Evolutionary conservation across 2,113 vertebrate species (phyloP).

Genomic region (Fulmarus glacialis): DNA sequence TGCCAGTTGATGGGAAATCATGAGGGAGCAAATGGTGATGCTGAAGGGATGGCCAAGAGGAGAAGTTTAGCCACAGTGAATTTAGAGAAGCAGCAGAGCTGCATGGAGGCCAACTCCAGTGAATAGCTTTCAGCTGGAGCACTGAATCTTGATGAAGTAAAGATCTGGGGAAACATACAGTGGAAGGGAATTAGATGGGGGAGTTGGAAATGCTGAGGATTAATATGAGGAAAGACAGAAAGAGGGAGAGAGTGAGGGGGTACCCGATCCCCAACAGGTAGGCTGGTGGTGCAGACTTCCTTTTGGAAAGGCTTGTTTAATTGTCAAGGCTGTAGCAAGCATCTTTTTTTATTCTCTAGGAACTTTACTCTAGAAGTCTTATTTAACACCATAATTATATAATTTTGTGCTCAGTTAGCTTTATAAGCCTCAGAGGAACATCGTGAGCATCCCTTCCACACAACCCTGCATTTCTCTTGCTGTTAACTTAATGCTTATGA

Average conservation of each 20-base stretch:
- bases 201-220: not conserved
- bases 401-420: constrained; percentile 45
- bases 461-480: not conserved
- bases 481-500: constrained; percentile 64
- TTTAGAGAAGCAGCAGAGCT: not conserved
- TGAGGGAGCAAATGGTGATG: not conserved
- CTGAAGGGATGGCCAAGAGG: not conserved
- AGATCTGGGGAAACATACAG: not conserved
- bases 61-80: not conserved
- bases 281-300: not conserved
- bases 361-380: constrained; percentile 14
- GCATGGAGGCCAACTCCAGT: not conserved
- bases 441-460: not conserved
- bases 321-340: not conserved
- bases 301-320: not conserved
- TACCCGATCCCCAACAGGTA: not conserved
- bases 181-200: not conserved
- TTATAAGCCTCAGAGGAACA: constrained; percentile 32
- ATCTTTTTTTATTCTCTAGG: not conserved
- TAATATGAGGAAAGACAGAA: not conserved
- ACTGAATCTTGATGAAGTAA: not conserved
- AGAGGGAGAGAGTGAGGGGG: not conserved
- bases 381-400: constrained; percentile 58
- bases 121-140: not conserved
- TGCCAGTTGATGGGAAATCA: not conserved